These are phyloP conservation scores for Philopotamus ludificatus DNA, from an alignment of 1,140 invertebrate genomes.

Conservation along the genomic window DNA sequence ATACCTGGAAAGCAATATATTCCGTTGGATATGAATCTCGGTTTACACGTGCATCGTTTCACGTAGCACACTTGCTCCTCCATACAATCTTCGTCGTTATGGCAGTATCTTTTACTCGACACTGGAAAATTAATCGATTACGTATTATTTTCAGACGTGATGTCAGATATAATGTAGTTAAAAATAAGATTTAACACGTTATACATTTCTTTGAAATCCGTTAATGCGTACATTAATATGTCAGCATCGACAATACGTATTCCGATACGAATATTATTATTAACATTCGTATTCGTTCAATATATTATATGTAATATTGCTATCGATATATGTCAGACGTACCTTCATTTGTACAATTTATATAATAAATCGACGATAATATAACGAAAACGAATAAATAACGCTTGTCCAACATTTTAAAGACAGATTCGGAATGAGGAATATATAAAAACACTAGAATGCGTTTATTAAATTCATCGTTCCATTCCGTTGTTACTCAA, in stretches of 20 bases:
- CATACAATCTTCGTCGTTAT: slow-evolving; percentile 24
- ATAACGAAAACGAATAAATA: too few relatives aligned
- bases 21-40: slow-evolving; percentile 26
- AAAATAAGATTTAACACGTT: neutral
- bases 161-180: neutral
- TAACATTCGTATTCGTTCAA: neutral
- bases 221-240: neutral
- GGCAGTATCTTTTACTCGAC: slow-evolving; percentile 18
- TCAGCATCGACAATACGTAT: neutral
- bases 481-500: too few relatives aligned
- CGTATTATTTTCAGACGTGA: neutral
- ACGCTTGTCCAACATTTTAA: too few relatives aligned
- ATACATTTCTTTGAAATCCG: neutral
- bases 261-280: neutral
- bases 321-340: too few relatives aligned
- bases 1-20: slow-evolving; percentile 30
- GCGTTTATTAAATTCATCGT: too few relatives aligned
- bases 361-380: too few relatives aligned
- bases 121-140: neutral
- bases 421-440: too few relatives aligned
- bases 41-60: slow-evolving; percentile 29
- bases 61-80: slow-evolving; percentile 25
- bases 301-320: too few relatives aligned
- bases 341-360: too few relatives aligned
- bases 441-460: too few relatives aligned